Base-by-base conservation (phyloP, 2,888 invertebrate genomes). In the Anagyrus pseudococci region DNA sequence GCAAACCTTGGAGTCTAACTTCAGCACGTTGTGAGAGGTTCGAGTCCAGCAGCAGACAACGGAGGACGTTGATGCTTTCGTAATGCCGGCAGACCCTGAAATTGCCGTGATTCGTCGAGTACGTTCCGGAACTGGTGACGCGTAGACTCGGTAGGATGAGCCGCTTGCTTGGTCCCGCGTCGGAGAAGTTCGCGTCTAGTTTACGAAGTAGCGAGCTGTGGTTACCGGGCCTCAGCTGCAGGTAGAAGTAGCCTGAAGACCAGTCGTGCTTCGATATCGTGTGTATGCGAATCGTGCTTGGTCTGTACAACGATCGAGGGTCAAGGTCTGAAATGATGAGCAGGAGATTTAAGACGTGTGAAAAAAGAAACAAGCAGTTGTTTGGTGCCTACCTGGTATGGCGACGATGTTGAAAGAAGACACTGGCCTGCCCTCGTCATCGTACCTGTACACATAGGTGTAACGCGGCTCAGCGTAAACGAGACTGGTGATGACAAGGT, bases 361-460 rank as follows among this genome's bases (percentile, higher is more conserved):
- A 29, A 7, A 29, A 29, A 29, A 29, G 10, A 29, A n/a, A n/a
- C n/a, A n/a, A n/a, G n/a, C n/a, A n/a, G n/a, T n/a, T n/a, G n/a
- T n/a, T n/a, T n/a, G n/a, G n/a, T 6, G 25, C n/a, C 40, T 17
- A 64, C 59, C 64, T 56, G 55, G 29, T 6, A 64, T 52, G 2
- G 40, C 25, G 2, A 43, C 41, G 17, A 33, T 25, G 2, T 25
- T 25, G 13, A 55, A 22, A 0, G 52, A 48, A 4, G 53, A 58
- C 15, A 43, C 47, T 0, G 47, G 50, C 17, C 40, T 17, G 1
- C 55, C 59, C 1, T 19, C 29, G 1, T 62, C 62, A 13, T 17
- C 22, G 26, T 60, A 64, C 33, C 57, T 59, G 22, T 50, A 53
- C 1, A 49, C 60, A 10, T 57, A 53, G 2, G 15, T 54, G n/a